Evolutionary conservation across 2,797 vertebrate genomes (phyloP).

Genomic region (Sebastiscus albofasciatus): DNA sequence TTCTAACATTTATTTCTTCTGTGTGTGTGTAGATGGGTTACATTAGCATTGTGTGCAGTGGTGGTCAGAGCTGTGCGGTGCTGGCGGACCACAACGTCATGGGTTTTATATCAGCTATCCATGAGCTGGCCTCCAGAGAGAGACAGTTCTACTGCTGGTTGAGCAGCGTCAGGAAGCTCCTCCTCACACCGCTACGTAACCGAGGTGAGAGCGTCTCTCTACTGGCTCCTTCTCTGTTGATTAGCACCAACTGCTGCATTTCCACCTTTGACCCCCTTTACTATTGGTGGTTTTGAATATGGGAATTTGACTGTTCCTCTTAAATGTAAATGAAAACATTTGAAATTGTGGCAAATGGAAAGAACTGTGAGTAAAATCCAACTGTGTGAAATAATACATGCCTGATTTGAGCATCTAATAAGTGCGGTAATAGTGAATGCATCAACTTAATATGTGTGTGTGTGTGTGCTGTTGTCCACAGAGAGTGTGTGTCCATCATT

Average conservation of each 20-base stretch:
- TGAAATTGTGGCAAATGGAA: not conserved
- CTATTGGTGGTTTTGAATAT: not conserved
- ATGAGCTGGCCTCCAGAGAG: slow-evolving; percentile 92
- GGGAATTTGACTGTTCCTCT: not conserved
- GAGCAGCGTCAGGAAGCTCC: slow-evolving; percentile 85
- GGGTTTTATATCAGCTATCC: slow-evolving; percentile 92
- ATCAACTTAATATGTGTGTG: not conserved
- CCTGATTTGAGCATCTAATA: not conserved
- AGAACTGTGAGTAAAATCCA: not conserved
- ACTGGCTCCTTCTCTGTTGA: not conserved
- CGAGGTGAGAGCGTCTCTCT: slow-evolving; percentile 42
- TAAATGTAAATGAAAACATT: not conserved
- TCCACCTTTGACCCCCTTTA: not conserved
- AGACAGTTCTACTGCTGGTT: slow-evolving; percentile 89
- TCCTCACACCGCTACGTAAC: slow-evolving; percentile 86
- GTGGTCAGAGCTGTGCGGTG: slow-evolving; percentile 86
- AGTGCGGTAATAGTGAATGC: not conserved
- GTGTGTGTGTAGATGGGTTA: slow-evolving; percentile 87
- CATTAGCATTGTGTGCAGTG: slow-evolving; percentile 89
- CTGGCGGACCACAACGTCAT: slow-evolving; percentile 91
- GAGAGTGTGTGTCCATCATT: slow-evolving; percentile 53
- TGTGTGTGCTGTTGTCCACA: slow-evolving; percentile 29
- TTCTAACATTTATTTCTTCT: not conserved
- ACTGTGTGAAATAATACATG: not conserved
- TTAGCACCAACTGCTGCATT: not conserved